phyloP scores from a whole-genome alignment of 2,113 vertebrate species.

The Myodes glareolus region DNA sequence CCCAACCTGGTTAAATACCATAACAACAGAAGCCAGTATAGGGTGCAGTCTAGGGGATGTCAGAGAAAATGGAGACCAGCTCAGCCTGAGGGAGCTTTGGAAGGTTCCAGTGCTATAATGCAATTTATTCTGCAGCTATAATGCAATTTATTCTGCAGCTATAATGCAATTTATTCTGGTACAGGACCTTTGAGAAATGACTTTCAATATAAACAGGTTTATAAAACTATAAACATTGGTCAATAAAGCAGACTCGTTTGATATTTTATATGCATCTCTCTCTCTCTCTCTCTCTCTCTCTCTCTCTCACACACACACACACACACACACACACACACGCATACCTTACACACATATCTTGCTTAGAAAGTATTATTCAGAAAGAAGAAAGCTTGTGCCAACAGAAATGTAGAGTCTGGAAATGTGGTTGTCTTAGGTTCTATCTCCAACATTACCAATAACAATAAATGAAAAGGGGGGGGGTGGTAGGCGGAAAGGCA shows the following conservation, averaged over 20 bases:
- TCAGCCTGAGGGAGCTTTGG: neutral
- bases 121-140: slow-evolving; percentile 25
- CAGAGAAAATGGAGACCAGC: slow-evolving; percentile 4
- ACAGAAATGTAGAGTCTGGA: neutral
- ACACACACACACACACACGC: neutral
- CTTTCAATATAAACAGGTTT: slow-evolving; percentile 41
- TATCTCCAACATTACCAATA: neutral
- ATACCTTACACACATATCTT: neutral
- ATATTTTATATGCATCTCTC: neutral
- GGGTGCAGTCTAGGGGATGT: neutral
- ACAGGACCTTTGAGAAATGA: slow-evolving; percentile 47
- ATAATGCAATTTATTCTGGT: slow-evolving; percentile 14
- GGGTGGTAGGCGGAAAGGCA: neutral
- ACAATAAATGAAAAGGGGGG: neutral
- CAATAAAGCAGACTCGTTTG: slow-evolving; percentile 42
- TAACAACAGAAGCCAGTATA: neutral
- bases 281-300: no score
- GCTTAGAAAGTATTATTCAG: neutral
- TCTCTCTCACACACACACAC: neutral
- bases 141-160: slow-evolving; percentile 38
- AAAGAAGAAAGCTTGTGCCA: neutral
- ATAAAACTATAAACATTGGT: slow-evolving; percentile 25
- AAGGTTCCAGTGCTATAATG: neutral
- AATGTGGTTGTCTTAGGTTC: neutral
- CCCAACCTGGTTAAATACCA: slow-evolving; percentile 56